A percentile compares a stretch with the other conserved stretches of the same genome.
These are phyloP conservation scores for Chaenocephalus aceratus DNA, from an alignment of 2,113 vertebrate genomes.

Conservation along the genomic window DNA sequence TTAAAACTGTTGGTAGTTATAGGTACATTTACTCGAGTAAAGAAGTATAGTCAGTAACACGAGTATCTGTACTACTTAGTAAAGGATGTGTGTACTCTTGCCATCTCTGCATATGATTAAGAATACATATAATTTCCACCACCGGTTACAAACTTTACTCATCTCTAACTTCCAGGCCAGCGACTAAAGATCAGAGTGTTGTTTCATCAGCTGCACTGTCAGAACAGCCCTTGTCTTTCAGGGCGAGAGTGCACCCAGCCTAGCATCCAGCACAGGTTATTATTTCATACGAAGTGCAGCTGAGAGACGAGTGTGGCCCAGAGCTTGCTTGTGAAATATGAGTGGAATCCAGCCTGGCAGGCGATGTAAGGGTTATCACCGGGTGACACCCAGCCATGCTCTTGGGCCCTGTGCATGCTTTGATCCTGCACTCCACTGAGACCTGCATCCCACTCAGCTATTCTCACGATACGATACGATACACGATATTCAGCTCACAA, in stretches of 20 bases:
- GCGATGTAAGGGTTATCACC: constrained; percentile 53
- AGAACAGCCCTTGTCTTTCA: constrained; percentile 23
- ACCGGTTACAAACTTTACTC: neutral
- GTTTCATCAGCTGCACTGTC: neutral
- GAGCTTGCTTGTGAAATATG: constrained; percentile 78
- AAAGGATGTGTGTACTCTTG: no score
- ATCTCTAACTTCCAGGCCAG: constrained; percentile 10
- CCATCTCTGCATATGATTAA: neutral
- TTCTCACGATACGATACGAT: no score
- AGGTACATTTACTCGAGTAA: no score
- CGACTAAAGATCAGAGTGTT: neutral
- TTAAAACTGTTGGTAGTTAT: no score
- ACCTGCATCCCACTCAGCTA: constrained; percentile 33
- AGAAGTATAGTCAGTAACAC: no score
- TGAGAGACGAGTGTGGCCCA: constrained; percentile 26
- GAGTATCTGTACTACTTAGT: no score
- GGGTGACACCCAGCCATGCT: constrained; percentile 56
- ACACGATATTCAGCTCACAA: no score
- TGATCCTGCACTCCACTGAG: constrained; percentile 52
- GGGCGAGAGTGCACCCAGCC: constrained; percentile 12
- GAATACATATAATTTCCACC: neutral
- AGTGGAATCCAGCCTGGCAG: constrained; percentile 72
- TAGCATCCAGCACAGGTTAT: constrained; percentile 46
- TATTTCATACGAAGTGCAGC: constrained; percentile 51
- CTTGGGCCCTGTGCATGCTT: constrained; percentile 48